Evolutionary conservation across 2,113 vertebrate species (phyloP).

Genomic region (Salvelinus sp.): DNA sequence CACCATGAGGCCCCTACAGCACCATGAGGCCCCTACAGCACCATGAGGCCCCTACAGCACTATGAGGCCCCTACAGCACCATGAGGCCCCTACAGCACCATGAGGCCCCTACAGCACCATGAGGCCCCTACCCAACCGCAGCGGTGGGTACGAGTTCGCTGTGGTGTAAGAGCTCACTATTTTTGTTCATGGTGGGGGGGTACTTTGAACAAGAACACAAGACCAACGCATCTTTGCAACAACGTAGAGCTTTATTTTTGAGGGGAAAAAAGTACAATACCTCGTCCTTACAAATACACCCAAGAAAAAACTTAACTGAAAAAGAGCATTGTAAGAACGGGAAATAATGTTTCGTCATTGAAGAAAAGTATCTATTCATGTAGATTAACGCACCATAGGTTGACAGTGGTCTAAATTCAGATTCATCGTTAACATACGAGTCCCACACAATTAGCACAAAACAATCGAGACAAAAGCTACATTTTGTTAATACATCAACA

Average conservation of each 20-base stretch:
- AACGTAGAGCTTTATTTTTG: conserved; percentile 58
- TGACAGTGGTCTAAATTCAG: conserved; percentile 28
- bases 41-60: too few species aligned
- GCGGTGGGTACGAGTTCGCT: too few species aligned
- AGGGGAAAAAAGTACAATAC: conserved; percentile 48
- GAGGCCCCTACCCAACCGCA: too few species aligned
- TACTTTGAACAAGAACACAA: background rate
- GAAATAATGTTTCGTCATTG: conserved; percentile 12
- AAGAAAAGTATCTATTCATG: conserved; percentile 23
- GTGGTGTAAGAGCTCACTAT: background rate
- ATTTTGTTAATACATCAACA: conserved; percentile 42
- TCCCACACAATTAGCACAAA: conserved; percentile 31
- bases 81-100: too few species aligned
- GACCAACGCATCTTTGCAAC: conserved; percentile 28
- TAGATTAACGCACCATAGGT: conserved; percentile 22
- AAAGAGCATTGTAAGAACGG: conserved; percentile 29
- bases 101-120: too few species aligned
- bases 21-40: too few species aligned
- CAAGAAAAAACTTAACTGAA: conserved; percentile 43
- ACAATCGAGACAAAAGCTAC: conserved; percentile 39
- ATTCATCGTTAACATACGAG: conserved; percentile 17
- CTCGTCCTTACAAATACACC: conserved; percentile 55
- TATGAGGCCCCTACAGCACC: too few species aligned
- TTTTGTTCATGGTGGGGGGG: background rate
- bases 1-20: too few species aligned